A percentile compares a stretch with the other conserved stretches of the same genome.
These are phyloP conservation scores for Acrobasis suavella DNA, from an alignment of 2,888 invertebrate genomes.

Conservation along the genomic window DNA sequence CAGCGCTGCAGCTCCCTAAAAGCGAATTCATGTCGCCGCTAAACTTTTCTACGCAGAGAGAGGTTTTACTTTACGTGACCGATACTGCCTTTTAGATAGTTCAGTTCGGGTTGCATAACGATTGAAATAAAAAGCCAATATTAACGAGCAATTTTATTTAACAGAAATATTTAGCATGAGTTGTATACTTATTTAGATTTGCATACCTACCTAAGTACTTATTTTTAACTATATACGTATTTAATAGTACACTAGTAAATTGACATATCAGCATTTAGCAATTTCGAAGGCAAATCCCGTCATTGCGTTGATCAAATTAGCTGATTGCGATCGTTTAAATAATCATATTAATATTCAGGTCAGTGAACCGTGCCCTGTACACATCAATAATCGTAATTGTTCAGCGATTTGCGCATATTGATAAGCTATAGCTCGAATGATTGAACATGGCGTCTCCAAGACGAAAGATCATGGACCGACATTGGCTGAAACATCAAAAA, in stretches of 20 bases:
- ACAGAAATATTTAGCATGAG: too few relatives aligned
- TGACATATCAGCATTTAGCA: background rate
- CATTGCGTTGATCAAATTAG: conserved; percentile 19
- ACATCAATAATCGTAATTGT: conserved; percentile 11
- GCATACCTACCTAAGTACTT: too few relatives aligned
- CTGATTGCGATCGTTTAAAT: conserved; percentile 20
- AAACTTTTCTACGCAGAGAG: conserved; percentile 27
- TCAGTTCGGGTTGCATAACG: background rate
- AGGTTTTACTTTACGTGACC: conserved; percentile 26
- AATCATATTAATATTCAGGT: conserved; percentile 19
- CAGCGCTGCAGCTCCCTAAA: conserved; percentile 27
- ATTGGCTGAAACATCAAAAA: too few relatives aligned
- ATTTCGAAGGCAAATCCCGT: conserved; percentile 16
- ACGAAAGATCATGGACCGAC: background rate
- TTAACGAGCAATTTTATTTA: background rate
- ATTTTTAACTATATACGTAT: too few relatives aligned
- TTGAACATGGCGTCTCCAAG: background rate
- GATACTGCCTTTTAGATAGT: conserved; percentile 22
- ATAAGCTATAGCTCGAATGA: background rate
- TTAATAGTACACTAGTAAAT: background rate
- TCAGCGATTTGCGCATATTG: conserved; percentile 9
- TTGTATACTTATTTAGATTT: too few relatives aligned
- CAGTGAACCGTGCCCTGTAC: conserved; percentile 11
- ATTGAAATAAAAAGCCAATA: background rate
- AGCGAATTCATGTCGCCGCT: conserved; percentile 31